Conservation (phyloP, 2,113 vertebrate genomes). For the Corythornis madagascariensis region DNA sequence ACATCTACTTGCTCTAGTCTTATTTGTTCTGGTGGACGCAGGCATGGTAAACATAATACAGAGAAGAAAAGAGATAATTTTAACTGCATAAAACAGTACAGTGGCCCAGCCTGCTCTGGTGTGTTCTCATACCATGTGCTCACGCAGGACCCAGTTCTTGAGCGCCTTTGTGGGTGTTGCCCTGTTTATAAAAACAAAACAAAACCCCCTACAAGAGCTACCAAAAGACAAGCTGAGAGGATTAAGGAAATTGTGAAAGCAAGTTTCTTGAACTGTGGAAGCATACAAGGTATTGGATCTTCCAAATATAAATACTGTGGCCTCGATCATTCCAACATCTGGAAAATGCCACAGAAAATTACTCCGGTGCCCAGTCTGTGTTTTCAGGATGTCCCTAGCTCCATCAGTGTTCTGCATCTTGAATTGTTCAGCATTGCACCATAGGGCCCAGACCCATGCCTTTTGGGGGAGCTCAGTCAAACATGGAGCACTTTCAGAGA, state of each 20-base stretch:
- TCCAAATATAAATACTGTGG: neutral
- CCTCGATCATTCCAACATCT: neutral
- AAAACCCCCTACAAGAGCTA: accelerated
- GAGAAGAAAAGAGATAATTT: neutral
- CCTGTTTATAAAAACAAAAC: neutral
- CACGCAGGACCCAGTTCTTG: accelerated
- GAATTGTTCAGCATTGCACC: neutral
- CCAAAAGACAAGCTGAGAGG: neutral
- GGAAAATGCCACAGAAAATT: neutral
- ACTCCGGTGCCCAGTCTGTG: neutral
- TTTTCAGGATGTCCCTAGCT: neutral
- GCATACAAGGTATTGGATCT: neutral
- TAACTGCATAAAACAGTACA: neutral
- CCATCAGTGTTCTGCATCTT: neutral
- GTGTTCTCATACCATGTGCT: neutral
- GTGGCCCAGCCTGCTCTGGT: neutral
- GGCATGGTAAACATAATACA: neutral
- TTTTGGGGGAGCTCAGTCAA: neutral
- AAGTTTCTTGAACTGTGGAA: neutral
- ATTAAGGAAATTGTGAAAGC: neutral
- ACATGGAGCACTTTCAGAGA: neutral
- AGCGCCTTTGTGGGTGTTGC: neutral
- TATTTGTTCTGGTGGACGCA: neutral
- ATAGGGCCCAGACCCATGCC: accelerated
- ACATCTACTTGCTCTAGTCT: neutral